Evolutionary conservation across 2,888 invertebrate species (phyloP).

Genomic region (Trachelus stipa): DNA sequence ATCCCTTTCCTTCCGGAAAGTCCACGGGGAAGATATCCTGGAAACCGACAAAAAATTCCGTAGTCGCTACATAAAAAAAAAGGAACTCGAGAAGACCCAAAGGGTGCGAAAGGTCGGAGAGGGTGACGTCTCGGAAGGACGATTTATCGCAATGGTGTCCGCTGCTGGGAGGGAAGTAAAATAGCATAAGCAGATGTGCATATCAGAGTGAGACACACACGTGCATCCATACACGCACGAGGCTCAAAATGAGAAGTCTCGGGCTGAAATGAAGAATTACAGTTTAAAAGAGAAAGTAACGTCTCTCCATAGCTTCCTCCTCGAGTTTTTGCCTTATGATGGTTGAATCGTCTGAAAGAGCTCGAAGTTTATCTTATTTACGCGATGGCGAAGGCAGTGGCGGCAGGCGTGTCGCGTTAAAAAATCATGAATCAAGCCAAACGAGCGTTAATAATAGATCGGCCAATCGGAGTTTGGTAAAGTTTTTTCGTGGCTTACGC

Average conservation of each 20-base stretch:
- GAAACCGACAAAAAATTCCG: neutral
- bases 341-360: neutral
- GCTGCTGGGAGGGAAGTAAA: neutral
- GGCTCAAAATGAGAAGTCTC: neutral
- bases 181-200: neutral
- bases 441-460: slow-evolving; percentile 43
- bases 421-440: slow-evolving; percentile 41
- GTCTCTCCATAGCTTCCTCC: neutral
- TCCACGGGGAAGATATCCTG: neutral
- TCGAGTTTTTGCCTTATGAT: neutral
- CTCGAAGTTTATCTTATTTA: slow-evolving; percentile 1
- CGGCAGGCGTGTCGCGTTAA: slow-evolving; percentile 26
- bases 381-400: neutral
- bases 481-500: slow-evolving; percentile 16
- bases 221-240: neutral
- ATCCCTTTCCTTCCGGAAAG: neutral
- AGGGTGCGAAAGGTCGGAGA: neutral
- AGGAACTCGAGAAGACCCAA: neutral
- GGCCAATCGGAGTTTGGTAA: slow-evolving; percentile 32
- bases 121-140: neutral
- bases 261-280: neutral
- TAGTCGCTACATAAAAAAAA: neutral
- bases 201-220: neutral
- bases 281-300: neutral
- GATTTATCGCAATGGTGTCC: neutral